Percentiles rank a stretch among this genome's conserved stretches.
phyloP scores from a whole-genome alignment of 2,888 invertebrate genomes.

The Andrena marginata region DNA sequence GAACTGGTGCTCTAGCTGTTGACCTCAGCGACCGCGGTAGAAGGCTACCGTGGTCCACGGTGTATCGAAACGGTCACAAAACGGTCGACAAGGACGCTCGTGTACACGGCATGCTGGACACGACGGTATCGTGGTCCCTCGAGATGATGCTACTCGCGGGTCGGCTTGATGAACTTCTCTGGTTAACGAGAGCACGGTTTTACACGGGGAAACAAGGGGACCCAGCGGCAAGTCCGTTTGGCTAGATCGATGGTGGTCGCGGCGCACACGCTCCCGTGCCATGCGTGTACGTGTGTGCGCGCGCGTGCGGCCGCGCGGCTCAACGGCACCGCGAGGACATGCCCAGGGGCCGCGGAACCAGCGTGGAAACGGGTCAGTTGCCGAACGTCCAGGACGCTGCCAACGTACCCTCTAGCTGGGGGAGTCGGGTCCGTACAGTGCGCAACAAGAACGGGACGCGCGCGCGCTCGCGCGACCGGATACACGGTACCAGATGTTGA shows the following conservation, averaged over 20 bases:
- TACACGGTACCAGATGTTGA: constrained; percentile 63
- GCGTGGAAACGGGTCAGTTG: neutral
- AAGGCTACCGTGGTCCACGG: constrained; percentile 21
- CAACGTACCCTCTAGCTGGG: neutral
- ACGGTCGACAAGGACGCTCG: constrained; percentile 1
- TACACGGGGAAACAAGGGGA: neutral
- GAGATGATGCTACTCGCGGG: neutral
- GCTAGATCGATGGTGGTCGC: neutral
- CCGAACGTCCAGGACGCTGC: constrained; percentile 24
- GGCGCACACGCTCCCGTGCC: too few species aligned
- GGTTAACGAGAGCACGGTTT: neutral
- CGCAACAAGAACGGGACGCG: constrained; percentile 37
- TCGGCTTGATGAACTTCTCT: neutral
- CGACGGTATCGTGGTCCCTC: constrained; percentile 11
- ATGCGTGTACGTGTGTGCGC: neutral
- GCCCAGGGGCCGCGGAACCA: neutral
- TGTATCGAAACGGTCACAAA: constrained; percentile 38
- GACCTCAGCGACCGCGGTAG: neutral
- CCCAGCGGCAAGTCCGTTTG: neutral
- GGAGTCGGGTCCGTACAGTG: constrained; percentile 21
- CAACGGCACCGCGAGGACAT: neutral
- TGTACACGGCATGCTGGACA: constrained; percentile 53
- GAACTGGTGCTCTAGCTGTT: too few species aligned
- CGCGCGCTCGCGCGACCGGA: constrained; percentile 43
- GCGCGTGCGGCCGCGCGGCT: neutral